Conservation (phyloP, 2,888 invertebrate genomes). For the Sarcophaga carnaria region DNA sequence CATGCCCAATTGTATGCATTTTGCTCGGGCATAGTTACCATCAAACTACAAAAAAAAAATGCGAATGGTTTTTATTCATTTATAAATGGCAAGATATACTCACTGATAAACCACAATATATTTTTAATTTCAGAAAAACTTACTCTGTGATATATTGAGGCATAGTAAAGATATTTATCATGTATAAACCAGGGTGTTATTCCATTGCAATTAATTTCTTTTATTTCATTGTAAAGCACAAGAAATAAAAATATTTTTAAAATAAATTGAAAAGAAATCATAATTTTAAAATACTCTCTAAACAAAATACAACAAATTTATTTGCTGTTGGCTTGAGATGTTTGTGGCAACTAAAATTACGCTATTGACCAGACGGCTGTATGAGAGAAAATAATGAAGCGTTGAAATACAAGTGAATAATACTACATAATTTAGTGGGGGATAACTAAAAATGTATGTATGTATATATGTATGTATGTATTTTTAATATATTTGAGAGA, state of each 20-base stretch:
- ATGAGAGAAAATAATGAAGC: too few relatives aligned
- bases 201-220: neutral
- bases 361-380: too few relatives aligned
- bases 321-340: neutral
- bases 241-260: neutral
- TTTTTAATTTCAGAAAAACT: neutral
- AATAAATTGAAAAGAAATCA: neutral
- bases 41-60: slow-evolving; percentile 13
- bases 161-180: slow-evolving; percentile 36
- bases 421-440: too few relatives aligned
- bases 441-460: too few relatives aligned
- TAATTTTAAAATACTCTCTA: neutral
- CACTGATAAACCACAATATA: too few relatives aligned
- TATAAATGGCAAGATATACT: too few relatives aligned
- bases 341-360: neutral
- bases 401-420: too few relatives aligned
- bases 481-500: too few relatives aligned
- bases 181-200: slow-evolving; percentile 42
- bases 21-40: slow-evolving; percentile 14
- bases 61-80: neutral
- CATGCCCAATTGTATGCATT: slow-evolving; percentile 20
- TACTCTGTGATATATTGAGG: slow-evolving; percentile 19
- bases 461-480: too few relatives aligned
- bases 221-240: neutral
- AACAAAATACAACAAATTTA: neutral